phyloP scores from a whole-genome alignment of 2,113 vertebrate genomes.

The Riparia riparia region DNA sequence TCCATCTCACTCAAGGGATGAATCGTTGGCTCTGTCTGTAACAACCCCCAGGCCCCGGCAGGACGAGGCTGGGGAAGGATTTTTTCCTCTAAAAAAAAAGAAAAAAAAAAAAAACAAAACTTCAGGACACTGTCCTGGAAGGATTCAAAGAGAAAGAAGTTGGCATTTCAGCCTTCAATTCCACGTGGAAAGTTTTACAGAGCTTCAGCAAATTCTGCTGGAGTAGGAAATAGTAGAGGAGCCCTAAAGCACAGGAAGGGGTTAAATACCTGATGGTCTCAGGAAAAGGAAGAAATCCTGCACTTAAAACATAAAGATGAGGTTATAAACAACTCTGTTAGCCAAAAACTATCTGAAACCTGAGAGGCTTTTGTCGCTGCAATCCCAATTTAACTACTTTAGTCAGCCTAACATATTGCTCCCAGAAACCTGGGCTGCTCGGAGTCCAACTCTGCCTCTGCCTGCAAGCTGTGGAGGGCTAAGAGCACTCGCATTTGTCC shows the following conservation, averaged over 20 bases:
- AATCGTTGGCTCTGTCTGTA: not conserved
- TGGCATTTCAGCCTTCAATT: not conserved
- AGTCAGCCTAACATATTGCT: not conserved
- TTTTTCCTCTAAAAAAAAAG: not conserved
- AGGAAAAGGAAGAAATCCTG: not conserved
- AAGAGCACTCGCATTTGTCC: not conserved
- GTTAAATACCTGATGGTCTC: not conserved
- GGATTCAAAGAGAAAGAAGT: not conserved
- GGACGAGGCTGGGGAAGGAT: not conserved
- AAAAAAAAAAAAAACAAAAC: not conserved
- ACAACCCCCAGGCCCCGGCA: not conserved
- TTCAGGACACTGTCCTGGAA: not conserved
- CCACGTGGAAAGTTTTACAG: not conserved
- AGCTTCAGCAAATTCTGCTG: constrained; percentile 34
- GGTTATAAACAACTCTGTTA: not conserved
- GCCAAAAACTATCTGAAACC: constrained; percentile 23
- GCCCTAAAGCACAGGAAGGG: not conserved
- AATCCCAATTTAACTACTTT: not conserved
- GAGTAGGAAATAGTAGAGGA: not conserved
- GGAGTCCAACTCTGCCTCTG: not conserved
- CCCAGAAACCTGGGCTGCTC: not conserved
- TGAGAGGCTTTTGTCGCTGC: constrained; percentile 17
- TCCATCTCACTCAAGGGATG: accelerated
- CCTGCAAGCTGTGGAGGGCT: not conserved
- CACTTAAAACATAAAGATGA: not conserved